These are phyloP conservation scores for Disparrhopalites patrizii DNA, from an alignment of 2,888 invertebrate genomes.

Conservation along the genomic window DNA sequence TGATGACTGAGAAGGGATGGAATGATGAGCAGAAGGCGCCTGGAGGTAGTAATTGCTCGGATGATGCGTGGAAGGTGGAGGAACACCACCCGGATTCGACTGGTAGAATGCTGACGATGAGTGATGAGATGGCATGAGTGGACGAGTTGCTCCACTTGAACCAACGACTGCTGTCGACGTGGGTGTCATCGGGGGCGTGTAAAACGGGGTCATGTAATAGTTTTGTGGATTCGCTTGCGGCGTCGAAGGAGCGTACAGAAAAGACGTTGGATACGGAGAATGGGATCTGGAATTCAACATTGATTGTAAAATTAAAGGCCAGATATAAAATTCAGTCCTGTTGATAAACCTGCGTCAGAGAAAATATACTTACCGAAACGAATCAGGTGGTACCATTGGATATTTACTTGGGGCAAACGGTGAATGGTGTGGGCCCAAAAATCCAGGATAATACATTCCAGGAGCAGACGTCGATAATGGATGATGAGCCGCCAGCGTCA, in stretches of 20 bases:
- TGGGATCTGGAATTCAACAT: constrained; percentile 39
- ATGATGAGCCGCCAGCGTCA: constrained; percentile 27
- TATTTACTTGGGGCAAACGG: constrained; percentile 46
- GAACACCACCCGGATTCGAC: constrained; percentile 22
- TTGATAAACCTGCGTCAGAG: background rate
- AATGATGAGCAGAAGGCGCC: constrained; percentile 38
- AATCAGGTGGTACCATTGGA: constrained; percentile 46
- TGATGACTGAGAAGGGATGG: constrained; percentile 45
- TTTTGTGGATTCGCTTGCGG: constrained; percentile 41
- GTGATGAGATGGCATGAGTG: constrained; percentile 32
- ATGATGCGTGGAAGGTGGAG: constrained; percentile 35
- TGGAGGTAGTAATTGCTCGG: constrained; percentile 36
- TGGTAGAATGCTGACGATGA: constrained; percentile 38
- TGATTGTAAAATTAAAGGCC: background rate
- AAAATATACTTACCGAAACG: constrained; percentile 37
- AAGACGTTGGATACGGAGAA: constrained; percentile 45
- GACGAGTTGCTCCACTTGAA: constrained; percentile 9
- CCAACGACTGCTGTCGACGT: constrained; percentile 33
- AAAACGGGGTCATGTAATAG: constrained; percentile 47
- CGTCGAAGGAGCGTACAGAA: constrained; percentile 41
- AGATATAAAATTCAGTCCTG: background rate
- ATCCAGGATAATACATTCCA: constrained; percentile 24
- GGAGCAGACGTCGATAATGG: constrained; percentile 15
- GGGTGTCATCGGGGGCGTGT: constrained; percentile 47
- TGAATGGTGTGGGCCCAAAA: constrained; percentile 34